Conservation (phyloP, 2,113 vertebrate genomes). For the Tragelaphus scriptus region DNA sequence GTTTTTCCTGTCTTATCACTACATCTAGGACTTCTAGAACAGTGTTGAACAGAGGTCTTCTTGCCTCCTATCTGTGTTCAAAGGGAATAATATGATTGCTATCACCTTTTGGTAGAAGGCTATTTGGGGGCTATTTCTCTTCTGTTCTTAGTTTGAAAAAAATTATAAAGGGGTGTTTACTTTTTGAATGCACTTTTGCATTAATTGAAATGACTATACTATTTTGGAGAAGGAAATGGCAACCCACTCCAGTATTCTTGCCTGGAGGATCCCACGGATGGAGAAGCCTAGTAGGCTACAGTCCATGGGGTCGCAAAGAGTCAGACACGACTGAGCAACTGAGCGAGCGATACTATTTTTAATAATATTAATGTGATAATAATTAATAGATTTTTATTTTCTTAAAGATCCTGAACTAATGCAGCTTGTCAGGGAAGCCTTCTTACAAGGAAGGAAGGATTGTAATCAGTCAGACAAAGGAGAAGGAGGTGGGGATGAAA, state of each 20-base stretch:
- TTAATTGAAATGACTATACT: neutral
- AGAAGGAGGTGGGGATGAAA: neutral
- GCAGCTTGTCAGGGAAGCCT: neutral
- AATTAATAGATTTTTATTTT: neutral
- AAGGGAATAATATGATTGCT: neutral
- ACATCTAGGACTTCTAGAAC: neutral
- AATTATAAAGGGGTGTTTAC: neutral
- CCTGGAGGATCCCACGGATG: too few relatives aligned
- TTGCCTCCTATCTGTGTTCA: neutral
- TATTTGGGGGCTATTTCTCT: neutral
- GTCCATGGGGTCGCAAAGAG: too few relatives aligned
- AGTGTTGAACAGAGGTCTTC: neutral
- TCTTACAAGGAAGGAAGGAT: neutral
- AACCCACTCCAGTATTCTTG: too few relatives aligned
- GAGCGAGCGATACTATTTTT: neutral
- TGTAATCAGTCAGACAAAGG: neutral
- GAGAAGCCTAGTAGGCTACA: too few relatives aligned
- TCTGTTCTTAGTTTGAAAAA: neutral
- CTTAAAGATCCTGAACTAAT: neutral
- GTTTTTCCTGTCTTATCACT: neutral
- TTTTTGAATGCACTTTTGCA: neutral
- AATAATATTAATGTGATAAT: neutral
- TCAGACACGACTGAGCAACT: too few relatives aligned
- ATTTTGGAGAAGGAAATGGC: neutral
- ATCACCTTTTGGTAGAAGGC: neutral